A percentile compares a stretch with the other conserved stretches of the same genome.
Conservation (phyloP, 2,113 vertebrate species). For the Perca flavescens region DNA sequence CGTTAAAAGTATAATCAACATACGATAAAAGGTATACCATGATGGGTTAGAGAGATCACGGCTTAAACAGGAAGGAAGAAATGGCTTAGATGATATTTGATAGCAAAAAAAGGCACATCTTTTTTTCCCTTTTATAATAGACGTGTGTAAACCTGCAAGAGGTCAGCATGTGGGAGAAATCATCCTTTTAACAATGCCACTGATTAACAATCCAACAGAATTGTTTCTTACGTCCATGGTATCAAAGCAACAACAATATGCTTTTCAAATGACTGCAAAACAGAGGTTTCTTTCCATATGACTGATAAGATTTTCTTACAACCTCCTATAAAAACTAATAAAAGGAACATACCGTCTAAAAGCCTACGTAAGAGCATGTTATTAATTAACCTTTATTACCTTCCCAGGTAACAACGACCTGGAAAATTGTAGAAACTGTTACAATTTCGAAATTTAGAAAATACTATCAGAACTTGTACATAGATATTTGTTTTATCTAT, state of each 20-base stretch:
- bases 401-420: slow-evolving; percentile 56
- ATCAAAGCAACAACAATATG: slow-evolving; percentile 55
- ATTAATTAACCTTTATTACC: slow-evolving; percentile 61
- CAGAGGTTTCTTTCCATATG: slow-evolving; percentile 41
- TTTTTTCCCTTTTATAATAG: slow-evolving; percentile 82
- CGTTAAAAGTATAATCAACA: slow-evolving; percentile 80
- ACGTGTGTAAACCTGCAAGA: slow-evolving; percentile 80
- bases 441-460: slow-evolving; percentile 79
- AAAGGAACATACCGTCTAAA: slow-evolving; percentile 63
- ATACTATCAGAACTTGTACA: slow-evolving; percentile 76
- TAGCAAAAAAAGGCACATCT: slow-evolving; percentile 86
- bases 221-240: slow-evolving; percentile 40
- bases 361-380: slow-evolving; percentile 59
- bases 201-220: slow-evolving; percentile 43
- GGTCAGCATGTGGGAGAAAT: slow-evolving; percentile 73
- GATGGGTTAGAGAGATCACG: slow-evolving; percentile 41
- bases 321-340: slow-evolving; percentile 64
- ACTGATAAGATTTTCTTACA: slow-evolving; percentile 56
- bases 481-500: slow-evolving; percentile 71
- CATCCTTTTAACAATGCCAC: slow-evolving; percentile 48
- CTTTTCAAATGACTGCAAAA: slow-evolving; percentile 59
- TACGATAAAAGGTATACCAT: slow-evolving; percentile 67
- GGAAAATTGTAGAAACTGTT: slow-evolving; percentile 76
- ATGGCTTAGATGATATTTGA: slow-evolving; percentile 73
- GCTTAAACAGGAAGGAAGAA: slow-evolving; percentile 60